phyloP scores from a whole-genome alignment of 2,113 vertebrate genomes.

The Rallus limicola region DNA sequence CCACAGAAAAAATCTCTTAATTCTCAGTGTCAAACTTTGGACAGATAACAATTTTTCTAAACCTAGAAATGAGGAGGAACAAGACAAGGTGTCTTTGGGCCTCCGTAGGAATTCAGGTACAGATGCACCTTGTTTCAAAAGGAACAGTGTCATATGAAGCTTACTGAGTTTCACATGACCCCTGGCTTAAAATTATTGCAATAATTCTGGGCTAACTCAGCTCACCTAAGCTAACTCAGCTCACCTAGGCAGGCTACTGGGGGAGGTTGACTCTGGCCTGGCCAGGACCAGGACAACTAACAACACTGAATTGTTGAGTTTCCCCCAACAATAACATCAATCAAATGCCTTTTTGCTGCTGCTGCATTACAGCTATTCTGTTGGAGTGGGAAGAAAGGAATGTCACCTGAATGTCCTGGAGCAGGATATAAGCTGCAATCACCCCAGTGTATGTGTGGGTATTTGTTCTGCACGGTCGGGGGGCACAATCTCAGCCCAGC shows the following conservation, averaged over 20 bases:
- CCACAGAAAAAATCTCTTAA: not conserved
- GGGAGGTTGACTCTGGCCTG: too few species aligned
- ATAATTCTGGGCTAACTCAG: not conserved
- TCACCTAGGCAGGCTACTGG: too few species aligned
- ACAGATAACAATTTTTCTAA: not conserved
- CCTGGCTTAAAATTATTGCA: not conserved
- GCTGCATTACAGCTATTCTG: not conserved
- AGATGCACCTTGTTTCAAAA: not conserved
- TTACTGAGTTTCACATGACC: not conserved
- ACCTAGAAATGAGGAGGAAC: not conserved
- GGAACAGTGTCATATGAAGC: not conserved
- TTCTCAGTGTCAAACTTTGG: not conserved
- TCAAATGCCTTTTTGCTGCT: not conserved
- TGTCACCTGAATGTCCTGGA: not conserved
- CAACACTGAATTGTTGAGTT: not conserved
- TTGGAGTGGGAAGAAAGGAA: slow-evolving; percentile 39
- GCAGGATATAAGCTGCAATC: not conserved
- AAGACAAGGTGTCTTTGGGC: not conserved
- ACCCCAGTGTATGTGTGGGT: not conserved
- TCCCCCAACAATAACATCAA: not conserved
- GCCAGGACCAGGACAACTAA: not conserved
- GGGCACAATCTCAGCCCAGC: not conserved
- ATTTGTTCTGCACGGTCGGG: not conserved
- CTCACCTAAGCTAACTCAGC: too few species aligned
- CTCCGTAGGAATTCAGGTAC: not conserved